These are phyloP conservation scores for Thera britannica DNA, from an alignment of 2,888 invertebrate species.

Conservation along the genomic window DNA sequence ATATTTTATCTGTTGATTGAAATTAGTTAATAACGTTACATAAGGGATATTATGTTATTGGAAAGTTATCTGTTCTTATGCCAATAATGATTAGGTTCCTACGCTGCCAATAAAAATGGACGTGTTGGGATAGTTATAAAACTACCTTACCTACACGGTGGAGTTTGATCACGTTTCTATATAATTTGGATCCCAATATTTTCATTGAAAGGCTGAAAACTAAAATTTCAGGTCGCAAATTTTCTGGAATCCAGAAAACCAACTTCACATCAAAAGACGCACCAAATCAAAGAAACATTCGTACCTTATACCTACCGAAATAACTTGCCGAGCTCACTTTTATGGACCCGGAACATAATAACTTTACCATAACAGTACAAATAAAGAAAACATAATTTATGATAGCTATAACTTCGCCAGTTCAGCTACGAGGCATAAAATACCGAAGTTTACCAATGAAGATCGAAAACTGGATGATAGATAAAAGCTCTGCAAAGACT, in stretches of 20 bases:
- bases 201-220: neutral
- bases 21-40: no score
- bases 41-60: neutral
- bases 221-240: constrained; percentile 1
- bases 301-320: constrained; percentile 17
- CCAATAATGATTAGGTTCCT: constrained; percentile 20
- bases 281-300: constrained; percentile 13
- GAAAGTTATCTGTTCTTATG: neutral
- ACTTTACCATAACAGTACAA: constrained; percentile 33
- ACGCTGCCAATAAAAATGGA: constrained; percentile 26
- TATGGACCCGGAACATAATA: constrained; percentile 32
- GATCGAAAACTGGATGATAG: constrained; percentile 19
- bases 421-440: constrained; percentile 28
- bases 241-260: neutral
- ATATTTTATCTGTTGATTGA: no score
- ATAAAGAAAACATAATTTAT: constrained; percentile 33
- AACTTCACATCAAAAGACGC: constrained; percentile 5
- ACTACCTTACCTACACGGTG: constrained; percentile 9
- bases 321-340: constrained; percentile 24
- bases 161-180: constrained; percentile 24
- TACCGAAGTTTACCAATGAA: constrained; percentile 22
- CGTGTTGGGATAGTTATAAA: constrained; percentile 22
- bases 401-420: constrained; percentile 26
- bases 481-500: constrained; percentile 9
- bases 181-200: constrained; percentile 11